Base-by-base conservation (phyloP, 2,113 vertebrate genomes). In the Megaceryle torquata region DNA sequence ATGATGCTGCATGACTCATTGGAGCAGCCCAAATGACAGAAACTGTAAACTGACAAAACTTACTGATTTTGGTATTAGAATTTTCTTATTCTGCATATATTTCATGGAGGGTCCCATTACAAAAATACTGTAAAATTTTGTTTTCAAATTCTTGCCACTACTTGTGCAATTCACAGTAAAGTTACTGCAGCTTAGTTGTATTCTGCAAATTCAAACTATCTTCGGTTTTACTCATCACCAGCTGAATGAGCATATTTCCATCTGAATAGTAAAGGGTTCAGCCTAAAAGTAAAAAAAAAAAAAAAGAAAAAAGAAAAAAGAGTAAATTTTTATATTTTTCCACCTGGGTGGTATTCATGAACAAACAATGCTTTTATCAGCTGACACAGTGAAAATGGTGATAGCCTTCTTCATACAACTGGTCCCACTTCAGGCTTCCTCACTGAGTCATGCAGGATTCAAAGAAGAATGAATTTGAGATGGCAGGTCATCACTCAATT, bases 71-170 rank as follows among this genome's bases (percentile, higher is more conserved):
- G 33, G 12, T 63, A 60, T 56, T 46, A 33, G 46, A 74, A 80
- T 74, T 33, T 67, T 69, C 41, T 37, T 7, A 6, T 31, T 44
- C 37, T 54, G 43, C 60, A 28, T 35, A 44, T 29, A 59, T 44
- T 78, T 85, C 28, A 25, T 65, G 44, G 44, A 65, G 67, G 33
- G n/a, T 90, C 7, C 56, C 43, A 6, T 60, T 68, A 84, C 33
- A 79, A 82, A 92, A 84, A 33, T n/a, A 22, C 2, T 0, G 50
- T 33, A 15, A 56, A 6, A 74, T 83, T 77, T 82, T 76, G 24
- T 46, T 95, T 82, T 86, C 63, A 64, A 43, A 44, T 79, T 41
- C 29, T 95, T 60, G 82, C 46, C 51, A 78, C 44, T 53, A 17
- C 39, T 68, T 25, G 35, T 71, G 48, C 46, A 69, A 67, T 56